These are phyloP conservation scores for Hypolimnas misippus DNA, from an alignment of 2,888 invertebrate genomes.

Conservation along the genomic window DNA sequence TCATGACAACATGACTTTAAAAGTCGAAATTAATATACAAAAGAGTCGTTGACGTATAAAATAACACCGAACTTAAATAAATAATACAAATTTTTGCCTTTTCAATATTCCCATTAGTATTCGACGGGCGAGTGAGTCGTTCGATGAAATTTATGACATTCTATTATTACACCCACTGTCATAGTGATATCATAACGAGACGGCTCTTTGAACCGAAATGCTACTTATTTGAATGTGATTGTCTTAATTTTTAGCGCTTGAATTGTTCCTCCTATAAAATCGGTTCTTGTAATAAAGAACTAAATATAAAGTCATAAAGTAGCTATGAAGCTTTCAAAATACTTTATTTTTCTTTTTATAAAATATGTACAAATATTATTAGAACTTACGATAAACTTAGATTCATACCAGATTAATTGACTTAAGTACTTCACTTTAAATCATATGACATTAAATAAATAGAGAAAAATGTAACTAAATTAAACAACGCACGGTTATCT, in stretches of 20 bases:
- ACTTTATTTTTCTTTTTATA: background rate
- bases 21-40: background rate
- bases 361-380: too few relatives aligned
- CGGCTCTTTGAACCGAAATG: constrained; percentile 14
- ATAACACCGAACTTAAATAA: background rate
- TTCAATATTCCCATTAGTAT: constrained; percentile 23
- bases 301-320: too few relatives aligned
- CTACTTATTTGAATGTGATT: constrained; percentile 4
- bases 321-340: too few relatives aligned
- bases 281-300: background rate
- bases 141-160: constrained; percentile 61
- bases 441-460: too few relatives aligned
- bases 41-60: background rate
- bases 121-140: constrained; percentile 41
- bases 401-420: too few relatives aligned
- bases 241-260: background rate
- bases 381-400: too few relatives aligned
- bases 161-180: constrained; percentile 41
- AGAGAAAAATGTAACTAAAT: too few relatives aligned
- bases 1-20: too few relatives aligned
- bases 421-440: too few relatives aligned
- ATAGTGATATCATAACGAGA: constrained; percentile 55
- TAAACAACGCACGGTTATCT: too few relatives aligned
- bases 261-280: background rate
- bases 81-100: constrained; percentile 2